Evolutionary conservation across 1,140 invertebrate genomes (phyloP).

Genomic region (Parasteatoda tepidariorum): DNA sequence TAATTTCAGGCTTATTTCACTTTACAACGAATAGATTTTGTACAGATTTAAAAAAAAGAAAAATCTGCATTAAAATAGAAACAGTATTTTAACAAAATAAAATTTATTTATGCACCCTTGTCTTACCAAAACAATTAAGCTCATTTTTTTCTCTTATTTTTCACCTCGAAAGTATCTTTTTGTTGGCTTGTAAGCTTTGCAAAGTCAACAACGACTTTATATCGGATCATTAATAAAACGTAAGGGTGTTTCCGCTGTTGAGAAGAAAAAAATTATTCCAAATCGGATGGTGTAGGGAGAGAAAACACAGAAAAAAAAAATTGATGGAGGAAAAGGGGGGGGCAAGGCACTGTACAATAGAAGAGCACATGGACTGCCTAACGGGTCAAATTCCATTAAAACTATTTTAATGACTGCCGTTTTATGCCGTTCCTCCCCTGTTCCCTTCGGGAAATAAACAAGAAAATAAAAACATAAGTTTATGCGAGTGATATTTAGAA

Average conservation of each 20-base stretch:
- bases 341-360: neutral
- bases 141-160: neutral
- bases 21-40: no score
- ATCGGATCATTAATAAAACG: neutral
- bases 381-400: slow-evolving; percentile 57
- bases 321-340: neutral
- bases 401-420: slow-evolving; percentile 54
- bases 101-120: no score
- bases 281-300: no score
- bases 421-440: slow-evolving; percentile 25
- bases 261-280: no score
- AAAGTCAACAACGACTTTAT: neutral
- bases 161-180: neutral
- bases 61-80: no score
- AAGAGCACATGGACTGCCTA: slow-evolving; percentile 7
- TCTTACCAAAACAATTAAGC: neutral
- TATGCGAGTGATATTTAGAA: slow-evolving; percentile 23
- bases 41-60: no score
- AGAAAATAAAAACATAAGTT: slow-evolving; percentile 9
- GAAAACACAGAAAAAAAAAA: no score
- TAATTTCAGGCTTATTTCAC: no score
- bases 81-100: no score
- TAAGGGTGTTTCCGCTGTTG: no score
- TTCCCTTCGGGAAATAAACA: slow-evolving; percentile 42
- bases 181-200: neutral